Base-by-base conservation (phyloP, 2,113 vertebrate genomes). In the Astur gentilis region DNA sequence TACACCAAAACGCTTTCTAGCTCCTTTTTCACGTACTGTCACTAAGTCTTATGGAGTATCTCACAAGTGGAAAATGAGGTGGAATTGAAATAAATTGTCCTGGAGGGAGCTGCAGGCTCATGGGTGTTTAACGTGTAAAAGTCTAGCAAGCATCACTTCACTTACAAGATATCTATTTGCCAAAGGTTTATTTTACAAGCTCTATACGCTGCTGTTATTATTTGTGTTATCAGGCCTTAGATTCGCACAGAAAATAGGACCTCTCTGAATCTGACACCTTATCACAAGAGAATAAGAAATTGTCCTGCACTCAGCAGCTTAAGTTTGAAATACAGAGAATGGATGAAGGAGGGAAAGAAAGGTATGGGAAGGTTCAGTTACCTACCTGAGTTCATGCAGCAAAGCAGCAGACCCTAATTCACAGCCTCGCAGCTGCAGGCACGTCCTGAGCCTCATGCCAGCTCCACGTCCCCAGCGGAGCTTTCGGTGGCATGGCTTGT, bases 31-130 rank as follows among this genome's bases (percentile, higher is more conserved):
- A 89, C 19, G 17, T 47, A 26, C 65, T 92, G 80, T 78, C 86
- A 86, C 69, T 76, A 71, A 75, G 66, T 85, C 83, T 93, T 93
- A 84, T 17, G 31, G 94, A 91, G 54, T 50, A 77, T 36, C 70
- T 96, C 91, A 61, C 72, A 69, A 79, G 55, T 55, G 70, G 77
- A 94, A 96, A 91, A 95, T 91, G 57, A 95, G 66, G 40, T 65
- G 27, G 73, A 95, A 95, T 79, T 95, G 93, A 95, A 96, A 95
- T 58, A 93, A 91, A 95, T 92, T 94, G 78, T 76, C 81, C 91
- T 94, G 82, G 49, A 94, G 73, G 91, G 70, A 95, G 83, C 78
- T 89, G 49, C 57, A 89, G 70, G 81, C 81, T 95, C 73, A 40
- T 31, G 61, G 36, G 42, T 87, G 52, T 91, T 71, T 73, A 83